These are phyloP conservation scores for Lasioglossum leucozonium DNA, from an alignment of 2,888 invertebrate species.

Conservation along the genomic window DNA sequence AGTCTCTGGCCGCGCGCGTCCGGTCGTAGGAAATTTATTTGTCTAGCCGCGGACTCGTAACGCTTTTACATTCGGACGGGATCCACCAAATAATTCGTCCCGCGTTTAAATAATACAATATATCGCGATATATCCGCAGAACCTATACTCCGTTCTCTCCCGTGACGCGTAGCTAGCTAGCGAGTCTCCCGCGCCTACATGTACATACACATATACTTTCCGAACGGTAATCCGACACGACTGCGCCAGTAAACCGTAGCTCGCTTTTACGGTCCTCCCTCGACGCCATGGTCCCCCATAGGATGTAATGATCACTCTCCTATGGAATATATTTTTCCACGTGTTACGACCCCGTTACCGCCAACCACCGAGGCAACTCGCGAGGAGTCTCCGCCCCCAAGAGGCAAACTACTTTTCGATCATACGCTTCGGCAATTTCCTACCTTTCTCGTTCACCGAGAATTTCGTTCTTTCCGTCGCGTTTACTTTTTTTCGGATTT, in stretches of 20 bases:
- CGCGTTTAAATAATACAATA: slow-evolving; percentile 65
- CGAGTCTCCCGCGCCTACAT: background rate
- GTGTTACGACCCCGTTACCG: background rate
- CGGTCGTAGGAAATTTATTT: slow-evolving; percentile 64
- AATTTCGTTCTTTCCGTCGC: background rate
- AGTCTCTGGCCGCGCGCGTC: slow-evolving; percentile 39
- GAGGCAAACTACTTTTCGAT: background rate
- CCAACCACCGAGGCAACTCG: background rate
- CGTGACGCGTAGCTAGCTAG: background rate
- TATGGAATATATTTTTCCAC: slow-evolving; percentile 20
- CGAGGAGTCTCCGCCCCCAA: background rate
- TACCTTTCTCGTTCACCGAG: background rate
- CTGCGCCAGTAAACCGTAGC: background rate
- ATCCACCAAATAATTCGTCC: slow-evolving; percentile 57
- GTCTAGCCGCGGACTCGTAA: slow-evolving; percentile 61
- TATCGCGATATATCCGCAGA: slow-evolving; percentile 27
- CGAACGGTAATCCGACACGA: slow-evolving; percentile 8
- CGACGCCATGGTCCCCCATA: background rate
- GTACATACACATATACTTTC: background rate
- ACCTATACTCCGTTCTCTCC: background rate
- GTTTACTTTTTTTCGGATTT: background rate
- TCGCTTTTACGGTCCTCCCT: slow-evolving; percentile 23
- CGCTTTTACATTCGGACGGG: slow-evolving; percentile 47
- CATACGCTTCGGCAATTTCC: background rate
- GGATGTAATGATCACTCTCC: background rate